phyloP scores from a whole-genome alignment of 2,797 vertebrate species.

The Anas georgica region DNA sequence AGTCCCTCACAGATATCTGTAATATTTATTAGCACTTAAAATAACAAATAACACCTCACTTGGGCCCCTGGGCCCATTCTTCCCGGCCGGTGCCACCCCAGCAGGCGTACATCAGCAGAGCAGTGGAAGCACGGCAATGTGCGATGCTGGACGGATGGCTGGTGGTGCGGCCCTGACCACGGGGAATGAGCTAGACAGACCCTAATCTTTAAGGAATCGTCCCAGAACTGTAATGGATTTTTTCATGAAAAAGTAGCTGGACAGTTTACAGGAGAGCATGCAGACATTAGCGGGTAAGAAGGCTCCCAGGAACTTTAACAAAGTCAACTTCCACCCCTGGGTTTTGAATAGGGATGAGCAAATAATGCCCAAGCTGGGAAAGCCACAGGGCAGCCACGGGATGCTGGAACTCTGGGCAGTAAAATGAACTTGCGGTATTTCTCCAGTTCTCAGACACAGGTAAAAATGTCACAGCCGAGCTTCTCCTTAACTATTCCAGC shows the following conservation, averaged over 20 bases:
- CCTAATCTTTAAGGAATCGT: background rate
- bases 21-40: background rate
- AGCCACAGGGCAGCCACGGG: background rate
- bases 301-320: background rate
- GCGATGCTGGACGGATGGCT: background rate
- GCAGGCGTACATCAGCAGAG: background rate
- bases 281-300: background rate
- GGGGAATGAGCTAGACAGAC: accelerated
- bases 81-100: background rate
- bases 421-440: background rate
- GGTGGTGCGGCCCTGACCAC: background rate
- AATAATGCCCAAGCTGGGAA: background rate
- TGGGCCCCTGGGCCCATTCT: background rate
- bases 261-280: background rate
- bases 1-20: background rate
- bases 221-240: background rate
- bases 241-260: background rate
- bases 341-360: background rate
- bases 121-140: background rate
- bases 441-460: background rate
- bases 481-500: background rate
- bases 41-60: background rate
- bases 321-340: background rate
- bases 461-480: background rate
- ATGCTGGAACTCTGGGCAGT: background rate